Evolutionary conservation across 2,797 vertebrate species (phyloP).

Genomic region (Chiroxiphia lanceolata): DNA sequence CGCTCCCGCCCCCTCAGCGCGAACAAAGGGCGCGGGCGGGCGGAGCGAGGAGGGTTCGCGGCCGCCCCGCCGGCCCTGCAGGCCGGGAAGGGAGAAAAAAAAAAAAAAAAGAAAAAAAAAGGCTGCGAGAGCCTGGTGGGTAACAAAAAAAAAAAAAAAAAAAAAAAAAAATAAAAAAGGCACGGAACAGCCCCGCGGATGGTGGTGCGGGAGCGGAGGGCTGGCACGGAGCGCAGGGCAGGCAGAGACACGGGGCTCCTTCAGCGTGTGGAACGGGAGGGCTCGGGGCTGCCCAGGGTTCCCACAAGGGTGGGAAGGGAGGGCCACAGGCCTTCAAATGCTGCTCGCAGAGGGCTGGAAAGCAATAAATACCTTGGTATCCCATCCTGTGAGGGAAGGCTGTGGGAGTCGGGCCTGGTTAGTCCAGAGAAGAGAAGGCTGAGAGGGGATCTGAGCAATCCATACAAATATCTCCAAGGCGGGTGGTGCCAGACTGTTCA

Average conservation of each 20-base stretch:
- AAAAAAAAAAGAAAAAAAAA: too few relatives aligned
- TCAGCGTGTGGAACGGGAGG: neutral
- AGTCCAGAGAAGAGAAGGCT: neutral
- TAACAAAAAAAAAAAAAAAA: too few relatives aligned
- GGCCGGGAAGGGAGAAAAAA: neutral
- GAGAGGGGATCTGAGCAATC: neutral
- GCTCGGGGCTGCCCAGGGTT: neutral
- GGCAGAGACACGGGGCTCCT: neutral
- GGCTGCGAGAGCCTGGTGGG: too few relatives aligned
- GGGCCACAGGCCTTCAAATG: neutral
- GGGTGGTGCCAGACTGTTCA: neutral
- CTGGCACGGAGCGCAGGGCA: neutral
- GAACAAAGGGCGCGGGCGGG: neutral
- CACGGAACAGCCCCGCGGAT: too few relatives aligned
- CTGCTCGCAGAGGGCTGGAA: neutral
- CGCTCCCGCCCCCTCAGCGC: neutral
- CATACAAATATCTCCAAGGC: neutral
- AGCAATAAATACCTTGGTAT: neutral
- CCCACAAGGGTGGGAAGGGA: neutral
- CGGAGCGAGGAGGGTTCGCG: rapidly evolving
- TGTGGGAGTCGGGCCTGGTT: neutral
- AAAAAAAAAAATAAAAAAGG: too few relatives aligned
- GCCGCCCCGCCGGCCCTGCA: neutral
- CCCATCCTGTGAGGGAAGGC: neutral
- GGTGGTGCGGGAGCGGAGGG: too few relatives aligned